phyloP scores from a whole-genome alignment of 2,797 vertebrate genomes.

The Betta splendens region DNA sequence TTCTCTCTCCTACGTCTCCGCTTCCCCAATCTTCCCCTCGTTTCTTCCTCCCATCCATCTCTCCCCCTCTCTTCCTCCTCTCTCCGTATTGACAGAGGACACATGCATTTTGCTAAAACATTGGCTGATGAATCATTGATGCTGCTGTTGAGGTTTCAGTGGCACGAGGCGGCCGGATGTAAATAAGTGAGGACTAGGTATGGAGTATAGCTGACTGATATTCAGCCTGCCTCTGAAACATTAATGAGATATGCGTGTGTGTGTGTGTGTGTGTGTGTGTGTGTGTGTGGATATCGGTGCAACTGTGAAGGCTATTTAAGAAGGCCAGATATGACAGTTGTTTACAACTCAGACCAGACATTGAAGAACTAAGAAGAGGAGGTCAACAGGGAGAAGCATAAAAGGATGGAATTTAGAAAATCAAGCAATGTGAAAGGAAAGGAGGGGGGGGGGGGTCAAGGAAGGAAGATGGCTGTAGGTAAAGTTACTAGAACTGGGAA shows the following conservation, averaged over 20 bases:
- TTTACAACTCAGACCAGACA: slow-evolving; percentile 88
- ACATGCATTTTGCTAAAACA: slow-evolving; percentile 80
- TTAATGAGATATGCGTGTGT: slow-evolving; percentile 84
- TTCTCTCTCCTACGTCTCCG: background rate
- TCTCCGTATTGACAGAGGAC: slow-evolving; percentile 69
- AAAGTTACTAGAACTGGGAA: slow-evolving; percentile 44
- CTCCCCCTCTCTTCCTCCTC: slow-evolving; percentile 28
- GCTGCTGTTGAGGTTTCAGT: slow-evolving; percentile 79
- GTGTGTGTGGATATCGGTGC: slow-evolving; percentile 29
- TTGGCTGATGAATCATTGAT: slow-evolving; percentile 81
- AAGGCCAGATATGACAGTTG: slow-evolving; percentile 90
- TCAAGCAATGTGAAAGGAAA: background rate
- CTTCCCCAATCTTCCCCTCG: slow-evolving; percentile 1
- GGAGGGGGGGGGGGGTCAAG: background rate
- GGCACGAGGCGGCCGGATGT: slow-evolving; percentile 86
- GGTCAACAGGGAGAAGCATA: slow-evolving; percentile 74
- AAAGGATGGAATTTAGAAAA: slow-evolving; percentile 34
- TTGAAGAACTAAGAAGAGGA: slow-evolving; percentile 68
- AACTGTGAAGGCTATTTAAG: slow-evolving; percentile 86
- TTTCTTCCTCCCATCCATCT: slow-evolving; percentile 19
- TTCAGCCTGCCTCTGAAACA: slow-evolving; percentile 90
- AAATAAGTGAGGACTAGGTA: slow-evolving; percentile 93
- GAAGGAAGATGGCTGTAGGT: slow-evolving; percentile 3
- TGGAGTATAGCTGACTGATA: slow-evolving; percentile 82
- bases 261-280: slow-evolving; percentile 32